Evolutionary conservation across 2,797 vertebrate species (phyloP), one percentile per base, ranked within the genome.

Genomic region (Rhinella marina): DNA sequence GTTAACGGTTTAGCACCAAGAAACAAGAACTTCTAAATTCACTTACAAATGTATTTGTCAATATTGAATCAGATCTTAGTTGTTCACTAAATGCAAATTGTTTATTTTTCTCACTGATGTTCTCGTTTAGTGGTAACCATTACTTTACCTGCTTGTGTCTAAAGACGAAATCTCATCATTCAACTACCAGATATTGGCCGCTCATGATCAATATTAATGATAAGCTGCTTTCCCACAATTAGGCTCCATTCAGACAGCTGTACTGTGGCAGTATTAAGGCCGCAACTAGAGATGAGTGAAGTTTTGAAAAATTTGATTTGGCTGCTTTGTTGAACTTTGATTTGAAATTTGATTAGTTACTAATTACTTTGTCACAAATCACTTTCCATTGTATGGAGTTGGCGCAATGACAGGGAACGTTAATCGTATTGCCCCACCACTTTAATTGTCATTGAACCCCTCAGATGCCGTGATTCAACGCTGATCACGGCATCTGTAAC

Each of bases 21-120:
- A 73, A 73, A 41, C 32, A 21, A 21, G 21, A 76, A 54, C 23
- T 12, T 52, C 72, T 75, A 50, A 75, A n/a, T 52, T 76, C 73
- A 14, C 12, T 25, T n/a, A 76, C 73, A 25, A 54, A 76, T 76
- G 73, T 76, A 54, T 76, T 54, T 76, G 73, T 54, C 73, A 76
- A 76, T 76, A 76, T 2, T 7, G 48, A 54, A 76, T 23, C 14
- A 54, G 50, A 52, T n/a, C 6, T 25, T 16, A n/a, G 23, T 25
- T 76, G 73, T 76, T 76, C 48, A 50, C 73, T 76, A 76, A 54
- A 76, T 25, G 73, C 13, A 76, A 23, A 52, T 25, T 52, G 73
- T n/a, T 54, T 11, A 50, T 76, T 76, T 50, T 54, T 76, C 73
- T 52, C 73, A 14, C 23, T n/a, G 32, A 76, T 25, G 13, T 5